Evolutionary conservation across 53 echinoderm and acorn worm species (phyloP), one percentile per base, ranked within the genome.

Genomic region (Patiria pectinifera): DNA sequence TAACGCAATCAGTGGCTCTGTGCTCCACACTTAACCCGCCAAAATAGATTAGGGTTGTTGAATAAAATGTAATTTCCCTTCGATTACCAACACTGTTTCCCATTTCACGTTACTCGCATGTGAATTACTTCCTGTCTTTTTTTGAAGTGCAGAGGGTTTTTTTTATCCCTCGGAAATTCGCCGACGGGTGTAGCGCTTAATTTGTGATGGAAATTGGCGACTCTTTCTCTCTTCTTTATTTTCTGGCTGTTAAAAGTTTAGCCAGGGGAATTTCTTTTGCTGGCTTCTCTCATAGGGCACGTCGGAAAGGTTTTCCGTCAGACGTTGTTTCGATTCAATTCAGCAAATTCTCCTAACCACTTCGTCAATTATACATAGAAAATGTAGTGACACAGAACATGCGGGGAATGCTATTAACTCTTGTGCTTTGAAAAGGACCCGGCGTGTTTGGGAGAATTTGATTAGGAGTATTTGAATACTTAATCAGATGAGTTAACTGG

Each of bases 41-140:
- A 81, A 90, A 90, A 90, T 81, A 90, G 90, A 90, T 90, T 90
- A 90, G 53, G 90, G 26, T 66, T 11, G 90, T 48, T 69, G 81
- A 80, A 81, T 90, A 90, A 53, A 90, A 90, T 71, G 90, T 69
- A 63, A 90, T 90, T 90, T 90, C 81, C 90, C 90, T 66, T 66
- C 80, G 44, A 81, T 90, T 80, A 66, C 81, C 16, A 80, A 81
- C 69, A 81, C 90, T 81, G 90, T 90, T 90, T 90, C 90, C 90
- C 90, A 90, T 81, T 90, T 80, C 81, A 47, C 49, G 24, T 49
- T 90, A 69, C 22, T 81, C 14, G 80, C 69, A 47, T 26, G 80
- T 69, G 81, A 90, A 63, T 90, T 26, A 66, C 46, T 81, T 90
- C 44, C 62, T 78, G 62, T 18, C 72, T 78, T 44, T 88, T 46